phyloP scores from a whole-genome alignment of 2,888 invertebrate species.

The Eupelmus urozonus region DNA sequence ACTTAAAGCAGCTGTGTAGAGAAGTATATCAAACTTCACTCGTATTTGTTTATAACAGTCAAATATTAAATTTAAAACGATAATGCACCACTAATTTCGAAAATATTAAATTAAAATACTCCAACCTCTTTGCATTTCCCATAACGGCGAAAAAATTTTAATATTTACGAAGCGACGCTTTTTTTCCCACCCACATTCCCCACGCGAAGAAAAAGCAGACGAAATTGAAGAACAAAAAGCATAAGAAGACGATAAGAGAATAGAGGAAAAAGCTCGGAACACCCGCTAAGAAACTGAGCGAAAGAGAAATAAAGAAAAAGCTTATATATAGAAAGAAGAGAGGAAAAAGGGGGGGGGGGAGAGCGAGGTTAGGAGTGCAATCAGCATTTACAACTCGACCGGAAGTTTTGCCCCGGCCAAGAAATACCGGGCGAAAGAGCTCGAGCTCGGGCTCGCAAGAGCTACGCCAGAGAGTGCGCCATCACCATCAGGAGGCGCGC shows the following conservation, averaged over 20 bases:
- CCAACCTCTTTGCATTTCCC: too few relatives aligned
- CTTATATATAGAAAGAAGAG: not conserved
- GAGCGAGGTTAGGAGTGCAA: constrained; percentile 68
- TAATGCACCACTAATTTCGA: too few relatives aligned
- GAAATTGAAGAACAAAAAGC: not conserved
- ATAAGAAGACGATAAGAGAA: not conserved
- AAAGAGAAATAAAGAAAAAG: not conserved
- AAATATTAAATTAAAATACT: too few relatives aligned
- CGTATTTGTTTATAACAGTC: too few relatives aligned
- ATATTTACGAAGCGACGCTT: too few relatives aligned
- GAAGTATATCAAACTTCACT: too few relatives aligned
- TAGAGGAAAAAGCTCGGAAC: not conserved
- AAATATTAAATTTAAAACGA: too few relatives aligned
- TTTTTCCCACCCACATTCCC: too few relatives aligned
- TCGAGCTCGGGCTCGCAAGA: not conserved
- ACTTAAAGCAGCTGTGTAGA: too few relatives aligned
- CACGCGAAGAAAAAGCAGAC: too few relatives aligned
- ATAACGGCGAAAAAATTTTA: too few relatives aligned
- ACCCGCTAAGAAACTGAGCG: not conserved
- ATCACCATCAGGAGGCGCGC: constrained; percentile 62
- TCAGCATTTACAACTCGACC: constrained; percentile 72
- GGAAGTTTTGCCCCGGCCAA: constrained; percentile 68
- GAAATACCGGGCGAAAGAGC: constrained; percentile 40
- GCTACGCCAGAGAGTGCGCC: constrained; percentile 56
- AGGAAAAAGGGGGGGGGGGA: not conserved